Base-by-base conservation (phyloP, 1,140 invertebrate genomes). In the Drosophila azteca region DNA sequence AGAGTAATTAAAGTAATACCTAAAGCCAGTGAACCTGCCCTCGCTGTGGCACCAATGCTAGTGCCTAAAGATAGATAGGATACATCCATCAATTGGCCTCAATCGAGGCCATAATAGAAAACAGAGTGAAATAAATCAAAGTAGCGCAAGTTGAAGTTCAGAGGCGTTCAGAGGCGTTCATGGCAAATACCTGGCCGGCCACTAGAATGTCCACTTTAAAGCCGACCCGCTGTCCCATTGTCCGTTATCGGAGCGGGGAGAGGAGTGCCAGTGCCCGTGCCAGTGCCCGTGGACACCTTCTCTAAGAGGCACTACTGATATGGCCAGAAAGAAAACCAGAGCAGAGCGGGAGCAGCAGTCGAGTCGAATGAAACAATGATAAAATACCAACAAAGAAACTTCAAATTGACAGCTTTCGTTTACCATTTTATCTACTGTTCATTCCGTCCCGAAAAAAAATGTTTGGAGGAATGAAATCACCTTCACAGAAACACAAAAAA, bases 401-500 rank as follows among this genome's bases (percentile, higher is more conserved):
- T 85, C 77, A 81, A 85, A 85, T 85, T 85, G 81, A 85, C 81
- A 85, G 81, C 81, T 85, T 85, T 85, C 81, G 81, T 77, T 84
- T 84, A 80, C 75, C 61, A 57, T 77, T 85, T 85, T 85, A 85
- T 85, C 82, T 85, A 66, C 73, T 69, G 72, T 69, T 35, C 24
- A 65, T 5, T 0, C 2, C 15, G 15, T 41, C 11, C n/a, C n/a
- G n/a, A n/a, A 15, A 22, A 17, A 72, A 71, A 68, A 63, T 53
- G 39, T 67, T 61, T 17, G 62, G 68, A 60, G 49, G 49, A 64
- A 85, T 85, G 81, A 85, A 85, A 87, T 85, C 81, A 85, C 81
- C 81, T 81, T 84, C 77, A 78, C 66, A 62, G 69, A 68, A 2
- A 48, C 74, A 70, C 50, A 65, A 67, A 51, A 54, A 65, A 67